These are phyloP conservation scores for Whitmania pigra DNA, from an alignment of 1,140 invertebrate species.

Conservation along the genomic window DNA sequence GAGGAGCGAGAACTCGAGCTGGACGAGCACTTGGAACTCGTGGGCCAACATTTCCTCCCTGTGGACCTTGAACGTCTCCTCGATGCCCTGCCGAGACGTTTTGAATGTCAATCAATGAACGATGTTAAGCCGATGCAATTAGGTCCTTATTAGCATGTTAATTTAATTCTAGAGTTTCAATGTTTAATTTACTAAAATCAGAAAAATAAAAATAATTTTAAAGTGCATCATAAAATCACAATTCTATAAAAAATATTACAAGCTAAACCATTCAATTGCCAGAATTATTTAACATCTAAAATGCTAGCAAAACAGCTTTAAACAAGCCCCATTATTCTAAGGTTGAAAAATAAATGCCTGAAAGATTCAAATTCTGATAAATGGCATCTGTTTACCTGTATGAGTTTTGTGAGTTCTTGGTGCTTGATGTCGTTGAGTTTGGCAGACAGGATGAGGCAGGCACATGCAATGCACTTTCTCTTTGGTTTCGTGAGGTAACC, in stretches of 20 bases:
- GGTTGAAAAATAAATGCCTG: slow-evolving; percentile 1
- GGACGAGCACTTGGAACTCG: slow-evolving; percentile 86
- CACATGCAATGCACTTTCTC: slow-evolving; percentile 82
- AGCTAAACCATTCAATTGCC: background rate
- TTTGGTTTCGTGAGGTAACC: slow-evolving; percentile 85
- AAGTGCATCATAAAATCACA: background rate
- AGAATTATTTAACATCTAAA: background rate
- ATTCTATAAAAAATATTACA: background rate
- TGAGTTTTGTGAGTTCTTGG: slow-evolving; percentile 64
- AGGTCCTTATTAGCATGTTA: background rate
- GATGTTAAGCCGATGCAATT: background rate
- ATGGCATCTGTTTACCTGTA: slow-evolving; percentile 58
- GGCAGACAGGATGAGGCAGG: slow-evolving; percentile 78
- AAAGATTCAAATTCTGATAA: background rate
- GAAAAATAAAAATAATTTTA: background rate
- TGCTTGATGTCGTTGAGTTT: slow-evolving; percentile 95
- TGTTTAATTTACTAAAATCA: background rate
- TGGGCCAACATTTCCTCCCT: slow-evolving; percentile 76
- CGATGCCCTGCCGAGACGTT: slow-evolving; percentile 57
- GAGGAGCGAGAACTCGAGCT: slow-evolving; percentile 83
- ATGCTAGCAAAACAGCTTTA: background rate
- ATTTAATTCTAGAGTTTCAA: background rate
- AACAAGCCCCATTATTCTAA: background rate
- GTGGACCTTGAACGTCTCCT: slow-evolving; percentile 75
- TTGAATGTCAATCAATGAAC: background rate